These are phyloP conservation scores for Yponomeuta plumbellus DNA, from an alignment of 2,888 invertebrate genomes.

Conservation along the genomic window DNA sequence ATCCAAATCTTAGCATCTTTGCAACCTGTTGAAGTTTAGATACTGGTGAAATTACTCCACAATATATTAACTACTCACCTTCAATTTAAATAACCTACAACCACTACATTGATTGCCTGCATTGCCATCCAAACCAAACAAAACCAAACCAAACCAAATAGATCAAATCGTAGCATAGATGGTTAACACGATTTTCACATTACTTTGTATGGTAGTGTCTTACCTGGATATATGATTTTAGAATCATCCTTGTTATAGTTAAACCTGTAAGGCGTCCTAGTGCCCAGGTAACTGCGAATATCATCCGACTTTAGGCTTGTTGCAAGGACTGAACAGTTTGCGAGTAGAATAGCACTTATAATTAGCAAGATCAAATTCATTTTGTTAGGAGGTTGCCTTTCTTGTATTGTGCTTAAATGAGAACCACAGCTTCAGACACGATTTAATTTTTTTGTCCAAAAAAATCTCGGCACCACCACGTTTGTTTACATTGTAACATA, in stretches of 20 bases:
- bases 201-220: conserved; percentile 25
- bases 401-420: not conserved
- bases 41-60: not conserved
- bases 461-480: too few relatives aligned
- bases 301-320: conserved; percentile 29
- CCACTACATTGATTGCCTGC: too few relatives aligned
- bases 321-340: not conserved
- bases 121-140: too few relatives aligned
- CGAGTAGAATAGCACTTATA: not conserved
- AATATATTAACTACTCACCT: not conserved
- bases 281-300: conserved; percentile 71
- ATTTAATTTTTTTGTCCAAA: too few relatives aligned
- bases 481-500: too few relatives aligned
- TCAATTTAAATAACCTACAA: too few relatives aligned
- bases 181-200: too few relatives aligned
- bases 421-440: too few relatives aligned
- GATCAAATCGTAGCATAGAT: too few relatives aligned
- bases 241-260: conserved; percentile 80
- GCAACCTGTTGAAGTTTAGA: conserved; percentile 69
- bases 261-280: conserved; percentile 85
- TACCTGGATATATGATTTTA: conserved; percentile 77
- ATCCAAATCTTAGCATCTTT: conserved; percentile 83
- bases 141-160: too few relatives aligned
- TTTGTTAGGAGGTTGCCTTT: not conserved
- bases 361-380: not conserved